A percentile compares a stretch with the other conserved stretches of the same genome.
phyloP scores from a whole-genome alignment of 2,888 invertebrate genomes.

The Melanargia galathea region DNA sequence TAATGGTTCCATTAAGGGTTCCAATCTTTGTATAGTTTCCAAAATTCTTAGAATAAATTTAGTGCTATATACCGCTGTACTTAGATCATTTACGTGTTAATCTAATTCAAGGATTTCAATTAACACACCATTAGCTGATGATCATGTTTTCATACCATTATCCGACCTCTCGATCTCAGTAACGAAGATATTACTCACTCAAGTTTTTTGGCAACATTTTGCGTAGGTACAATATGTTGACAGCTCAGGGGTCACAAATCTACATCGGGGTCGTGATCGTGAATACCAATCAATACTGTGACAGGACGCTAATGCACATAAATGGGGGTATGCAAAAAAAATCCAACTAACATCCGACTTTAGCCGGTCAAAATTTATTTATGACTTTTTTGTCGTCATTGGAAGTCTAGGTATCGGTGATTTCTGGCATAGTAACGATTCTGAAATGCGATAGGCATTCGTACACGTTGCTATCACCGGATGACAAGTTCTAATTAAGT shows the following conservation, averaged over 20 bases:
- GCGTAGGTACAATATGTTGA: slow-evolving; percentile 53
- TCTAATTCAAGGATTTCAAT: slow-evolving; percentile 30
- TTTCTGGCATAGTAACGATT: slow-evolving; percentile 7
- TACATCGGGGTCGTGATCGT: slow-evolving; percentile 54
- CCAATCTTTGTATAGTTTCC: background rate
- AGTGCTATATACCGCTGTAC: background rate
- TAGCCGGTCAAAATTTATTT: slow-evolving; percentile 11
- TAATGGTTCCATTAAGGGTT: background rate
- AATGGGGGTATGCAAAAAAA: slow-evolving; percentile 45
- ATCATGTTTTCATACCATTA: slow-evolving; percentile 43
- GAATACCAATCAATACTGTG: slow-evolving; percentile 61
- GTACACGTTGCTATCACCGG: slow-evolving; percentile 11
- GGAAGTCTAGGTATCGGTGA: slow-evolving; percentile 4
- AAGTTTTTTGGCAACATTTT: slow-evolving; percentile 40
- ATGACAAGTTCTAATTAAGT: slow-evolving; percentile 15
- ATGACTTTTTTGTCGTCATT: slow-evolving; percentile 25
- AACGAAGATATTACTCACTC: slow-evolving; percentile 37
- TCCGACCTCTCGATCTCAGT: slow-evolving; percentile 50
- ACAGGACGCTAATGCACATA: slow-evolving; percentile 69
- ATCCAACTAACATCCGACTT: slow-evolving; percentile 21
- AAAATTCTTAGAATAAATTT: background rate
- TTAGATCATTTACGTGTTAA: background rate
- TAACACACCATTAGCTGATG: slow-evolving; percentile 34
- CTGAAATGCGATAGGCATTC: slow-evolving; percentile 14
- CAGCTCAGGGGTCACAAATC: slow-evolving; percentile 49